Evolutionary conservation across 2,888 invertebrate species (phyloP).

Genomic region (Eupithecia inturbata): DNA sequence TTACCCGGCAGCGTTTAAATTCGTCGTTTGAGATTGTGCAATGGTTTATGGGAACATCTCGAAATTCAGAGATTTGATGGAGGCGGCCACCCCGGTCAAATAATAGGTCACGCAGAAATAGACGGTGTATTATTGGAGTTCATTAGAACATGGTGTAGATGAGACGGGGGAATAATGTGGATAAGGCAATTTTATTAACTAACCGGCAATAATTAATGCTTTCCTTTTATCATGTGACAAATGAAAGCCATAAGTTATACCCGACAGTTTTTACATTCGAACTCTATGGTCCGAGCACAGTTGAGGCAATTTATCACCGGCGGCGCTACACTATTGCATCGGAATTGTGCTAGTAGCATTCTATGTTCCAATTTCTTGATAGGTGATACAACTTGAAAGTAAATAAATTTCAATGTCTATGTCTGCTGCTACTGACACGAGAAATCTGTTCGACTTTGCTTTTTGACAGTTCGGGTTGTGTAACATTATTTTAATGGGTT

Average conservation of each 20-base stretch:
- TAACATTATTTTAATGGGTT: conserved; percentile 72
- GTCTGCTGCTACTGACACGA: conserved; percentile 62
- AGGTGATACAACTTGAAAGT: conserved; percentile 60
- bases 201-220: conserved; percentile 24
- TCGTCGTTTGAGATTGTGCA: conserved; percentile 66
- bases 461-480: conserved; percentile 75
- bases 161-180: conserved; percentile 55
- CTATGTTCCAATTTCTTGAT: conserved; percentile 44
- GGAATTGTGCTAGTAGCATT: conserved; percentile 36
- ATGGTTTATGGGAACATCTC: conserved; percentile 69
- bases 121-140: conserved; percentile 68
- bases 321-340: conserved; percentile 30
- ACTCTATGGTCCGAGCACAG: conserved; percentile 29
- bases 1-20: conserved; percentile 49
- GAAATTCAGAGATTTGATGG: conserved; percentile 62
- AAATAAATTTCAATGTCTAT: conserved; percentile 66
- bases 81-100: conserved; percentile 57
- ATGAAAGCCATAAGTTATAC: conserved; percentile 36
- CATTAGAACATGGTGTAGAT: conserved; percentile 68
- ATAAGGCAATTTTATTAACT: conserved; percentile 38
- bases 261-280: conserved; percentile 25
- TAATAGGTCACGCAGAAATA: conserved; percentile 77
- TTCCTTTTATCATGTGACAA: conserved; percentile 33
- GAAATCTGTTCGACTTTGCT: conserved; percentile 61
- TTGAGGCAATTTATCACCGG: conserved; percentile 35